Conservation (phyloP, 2,888 invertebrate species). For the Ametastegia equiseti region DNA sequence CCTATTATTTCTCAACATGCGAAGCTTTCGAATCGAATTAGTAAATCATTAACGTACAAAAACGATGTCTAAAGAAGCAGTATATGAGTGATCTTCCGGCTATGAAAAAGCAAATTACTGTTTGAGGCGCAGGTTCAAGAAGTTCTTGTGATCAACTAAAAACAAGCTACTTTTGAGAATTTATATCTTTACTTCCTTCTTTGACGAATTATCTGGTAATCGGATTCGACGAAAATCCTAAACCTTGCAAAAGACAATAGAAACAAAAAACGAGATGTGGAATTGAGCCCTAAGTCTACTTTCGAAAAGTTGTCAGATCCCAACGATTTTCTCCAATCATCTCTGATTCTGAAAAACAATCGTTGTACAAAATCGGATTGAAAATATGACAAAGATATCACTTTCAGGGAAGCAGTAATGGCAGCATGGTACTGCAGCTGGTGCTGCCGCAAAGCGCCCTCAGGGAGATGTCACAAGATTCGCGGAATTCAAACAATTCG, state of each 20-base stretch:
- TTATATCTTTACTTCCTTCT: neutral
- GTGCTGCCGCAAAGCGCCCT: slow-evolving; percentile 66
- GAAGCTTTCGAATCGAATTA: neutral
- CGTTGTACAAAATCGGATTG: neutral
- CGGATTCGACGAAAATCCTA: neutral
- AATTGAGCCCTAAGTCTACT: neutral
- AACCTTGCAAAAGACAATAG: neutral
- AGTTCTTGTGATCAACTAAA: neutral
- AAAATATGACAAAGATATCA: neutral
- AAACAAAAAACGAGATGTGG: neutral
- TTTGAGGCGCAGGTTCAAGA: neutral
- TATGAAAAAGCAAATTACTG: neutral
- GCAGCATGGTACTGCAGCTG: slow-evolving; percentile 73
- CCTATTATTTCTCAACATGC: too few relatives aligned
- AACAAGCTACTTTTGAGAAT: neutral
- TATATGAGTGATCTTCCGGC: neutral
- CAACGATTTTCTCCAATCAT: neutral
- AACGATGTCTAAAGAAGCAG: neutral
- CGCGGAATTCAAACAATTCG: slow-evolving; percentile 9
- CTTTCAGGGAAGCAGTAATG: slow-evolving; percentile 61
- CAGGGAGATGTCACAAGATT: slow-evolving; percentile 16
- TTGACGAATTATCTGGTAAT: slow-evolving; percentile 11
- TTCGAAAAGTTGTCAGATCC: neutral
- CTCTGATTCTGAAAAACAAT: neutral
- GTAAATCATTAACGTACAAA: neutral